Base-by-base conservation (phyloP, 2,113 vertebrate genomes). In the Morphnarchus princeps region DNA sequence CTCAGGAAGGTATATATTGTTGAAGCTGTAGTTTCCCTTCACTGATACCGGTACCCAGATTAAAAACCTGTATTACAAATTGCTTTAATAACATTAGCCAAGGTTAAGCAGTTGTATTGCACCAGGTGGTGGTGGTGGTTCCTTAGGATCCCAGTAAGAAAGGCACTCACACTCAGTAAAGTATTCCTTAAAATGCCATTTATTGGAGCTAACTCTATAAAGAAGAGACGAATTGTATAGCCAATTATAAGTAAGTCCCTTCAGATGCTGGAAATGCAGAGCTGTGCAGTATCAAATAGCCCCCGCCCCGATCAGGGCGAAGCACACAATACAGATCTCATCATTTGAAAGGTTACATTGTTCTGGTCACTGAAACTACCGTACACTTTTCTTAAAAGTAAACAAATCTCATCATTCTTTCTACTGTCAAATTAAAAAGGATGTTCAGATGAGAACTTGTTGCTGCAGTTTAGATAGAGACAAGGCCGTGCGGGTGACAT, bases 271-370 rank as follows among this genome's bases (percentile, higher is more conserved):
- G n/a, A 49, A 70, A 17, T 28, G 22, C 0, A 2, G 65, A 58
- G 28, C 49, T 58, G 54, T 32, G 65, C 43, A 29, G 14, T 59
- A 36, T 29, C 20, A 49, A 38, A 69, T 31, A 31, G 10, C 42
- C 8, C 29, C 8, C 1, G 4, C 28, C 3, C 15, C 0, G 4
- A 55, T 34, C 24, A 65, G 50, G n/a, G 9, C 1, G 2, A 49
- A 67, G 16, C 45, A 52, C 13, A 5, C 2, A 6, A 21, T 26
- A 17, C 26, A 36, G 45, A 69, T 36, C 16, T 20, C 26, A 58
- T 17, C 26, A 38, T 42, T 77, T 16, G 20, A 58, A 77, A 24
- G 21, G 43, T 59, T 63, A 16, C 15, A 4, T 62, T 45, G 49
- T 31, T 73, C 42, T 50, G 31, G 13, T 69, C 22, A 62, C 16